Base-by-base conservation (phyloP, 2,113 vertebrate species). In the Aspiorhynchus laticeps region DNA sequence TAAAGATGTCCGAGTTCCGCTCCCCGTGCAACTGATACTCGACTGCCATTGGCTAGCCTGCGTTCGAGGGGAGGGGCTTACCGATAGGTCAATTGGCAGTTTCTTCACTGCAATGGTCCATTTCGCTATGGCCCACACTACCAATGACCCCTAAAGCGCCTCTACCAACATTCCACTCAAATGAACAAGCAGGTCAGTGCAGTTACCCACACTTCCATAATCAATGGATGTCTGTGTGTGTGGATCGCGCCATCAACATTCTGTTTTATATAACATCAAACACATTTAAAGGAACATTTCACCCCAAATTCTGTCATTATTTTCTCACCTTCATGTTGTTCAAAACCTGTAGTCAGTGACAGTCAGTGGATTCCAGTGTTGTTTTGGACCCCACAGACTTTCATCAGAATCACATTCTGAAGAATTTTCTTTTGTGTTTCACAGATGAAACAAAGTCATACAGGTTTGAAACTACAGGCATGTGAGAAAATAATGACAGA, bases 111-210 rank as follows among this genome's bases (percentile, higher is more conserved):
- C 84, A 65, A 33, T 63, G 89, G 90, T 93, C 89, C 89, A 93
- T 94, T 94, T 92, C n/a, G 17, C 65, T 11, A 59, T 91, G 90
- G 89, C 88, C 88, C 91, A 89, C 89, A 90, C 90, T 91, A 91
- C 88, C 90, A 86, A 87, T 94, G 93, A 95, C 92, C 93, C 92
- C 91, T 92, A 94, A 93, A 94, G 89, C 74, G 91, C 92, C 93
- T 93, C 91, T 89, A 90, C 86, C 90, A 88, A 89, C 88, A 91
- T 94, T 92, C 92, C 92, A 94, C 92, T 91, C 90, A 89, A 91
- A 83, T 93, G 94, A 92, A 91, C 92, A 95, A 94, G 90, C 92
- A 93, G 93, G 93, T 94, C 93, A 94, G 89, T 31, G 90, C 67
- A 33, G 73, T 75, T 86, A 88, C 85, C 85, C 75, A 84, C 81